Evolutionary conservation across 2,888 invertebrate genomes (phyloP).

Genomic region (Zeuzera pyrina): DNA sequence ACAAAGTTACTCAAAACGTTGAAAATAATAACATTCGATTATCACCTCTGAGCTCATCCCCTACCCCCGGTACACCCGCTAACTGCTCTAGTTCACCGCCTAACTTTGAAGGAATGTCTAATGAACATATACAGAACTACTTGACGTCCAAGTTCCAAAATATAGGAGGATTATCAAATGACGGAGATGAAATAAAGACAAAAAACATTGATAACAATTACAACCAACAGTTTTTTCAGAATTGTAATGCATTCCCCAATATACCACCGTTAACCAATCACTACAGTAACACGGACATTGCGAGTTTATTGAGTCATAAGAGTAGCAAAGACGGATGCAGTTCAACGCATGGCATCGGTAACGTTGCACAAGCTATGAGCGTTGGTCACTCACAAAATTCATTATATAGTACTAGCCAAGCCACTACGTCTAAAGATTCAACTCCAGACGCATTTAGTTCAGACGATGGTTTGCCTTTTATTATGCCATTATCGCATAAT

Average conservation of each 20-base stretch:
- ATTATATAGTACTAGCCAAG: constrained; percentile 45
- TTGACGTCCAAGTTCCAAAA: constrained; percentile 53
- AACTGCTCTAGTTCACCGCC: constrained; percentile 33
- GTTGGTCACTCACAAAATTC: constrained; percentile 49
- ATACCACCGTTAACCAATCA: constrained; percentile 50
- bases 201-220: constrained; percentile 36
- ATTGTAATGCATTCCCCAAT: constrained; percentile 54
- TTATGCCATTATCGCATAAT: constrained; percentile 78
- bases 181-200: constrained; percentile 19
- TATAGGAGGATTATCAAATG: constrained; percentile 37
- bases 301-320: constrained; percentile 35
- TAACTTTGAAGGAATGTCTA: constrained; percentile 43
- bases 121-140: constrained; percentile 56
- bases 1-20: constrained; percentile 30
- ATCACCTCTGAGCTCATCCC: constrained; percentile 28
- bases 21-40: constrained; percentile 45
- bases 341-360: constrained; percentile 31
- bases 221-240: constrained; percentile 45
- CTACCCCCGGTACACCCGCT: constrained; percentile 23
- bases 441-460: constrained; percentile 46
- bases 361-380: constrained; percentile 47
- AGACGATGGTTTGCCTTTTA: constrained; percentile 71
- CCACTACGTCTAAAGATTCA: constrained; percentile 64
- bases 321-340: constrained; percentile 30
- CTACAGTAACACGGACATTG: constrained; percentile 45